Evolutionary conservation across 2,888 invertebrate species (phyloP).

Genomic region (Rugalucina vietnamica): DNA sequence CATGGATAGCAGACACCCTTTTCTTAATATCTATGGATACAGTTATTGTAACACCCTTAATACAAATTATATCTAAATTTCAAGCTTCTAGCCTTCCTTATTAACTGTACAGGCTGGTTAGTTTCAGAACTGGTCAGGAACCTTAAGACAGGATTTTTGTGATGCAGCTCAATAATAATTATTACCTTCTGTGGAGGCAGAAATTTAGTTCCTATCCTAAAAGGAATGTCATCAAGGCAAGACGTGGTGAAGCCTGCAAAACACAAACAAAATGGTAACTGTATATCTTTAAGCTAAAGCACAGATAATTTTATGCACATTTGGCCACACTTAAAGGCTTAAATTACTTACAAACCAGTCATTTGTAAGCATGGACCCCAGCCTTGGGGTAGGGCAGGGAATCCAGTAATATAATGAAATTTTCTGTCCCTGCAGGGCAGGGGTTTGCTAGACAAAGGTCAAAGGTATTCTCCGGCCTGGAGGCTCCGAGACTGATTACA

Average conservation of each 20-base stretch:
- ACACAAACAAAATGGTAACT: background rate
- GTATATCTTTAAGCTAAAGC: background rate
- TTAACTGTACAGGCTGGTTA: no score
- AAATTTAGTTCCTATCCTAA: conserved; percentile 75
- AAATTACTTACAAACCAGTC: background rate
- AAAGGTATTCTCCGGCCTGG: no score
- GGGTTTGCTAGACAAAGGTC: no score
- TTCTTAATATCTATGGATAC: background rate
- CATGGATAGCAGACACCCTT: no score
- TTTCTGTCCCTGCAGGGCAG: no score
- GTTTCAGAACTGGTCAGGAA: no score
- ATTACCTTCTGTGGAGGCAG: conserved; percentile 72
- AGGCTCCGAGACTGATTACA: no score
- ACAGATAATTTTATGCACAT: background rate
- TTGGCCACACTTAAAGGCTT: background rate
- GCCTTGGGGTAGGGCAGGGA: background rate
- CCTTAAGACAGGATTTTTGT: no score
- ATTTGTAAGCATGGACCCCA: background rate
- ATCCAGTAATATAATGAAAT: background rate
- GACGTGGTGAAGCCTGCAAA: conserved; percentile 70
- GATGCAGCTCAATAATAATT: background rate
- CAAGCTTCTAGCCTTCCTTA: no score
- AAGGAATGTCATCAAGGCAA: conserved; percentile 77
- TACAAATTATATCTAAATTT: no score
- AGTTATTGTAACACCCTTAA: background rate